A percentile compares a stretch with the other conserved stretches of the same genome.
Conservation (phyloP, 2,888 invertebrate genomes). For the Megamerina dolium region DNA sequence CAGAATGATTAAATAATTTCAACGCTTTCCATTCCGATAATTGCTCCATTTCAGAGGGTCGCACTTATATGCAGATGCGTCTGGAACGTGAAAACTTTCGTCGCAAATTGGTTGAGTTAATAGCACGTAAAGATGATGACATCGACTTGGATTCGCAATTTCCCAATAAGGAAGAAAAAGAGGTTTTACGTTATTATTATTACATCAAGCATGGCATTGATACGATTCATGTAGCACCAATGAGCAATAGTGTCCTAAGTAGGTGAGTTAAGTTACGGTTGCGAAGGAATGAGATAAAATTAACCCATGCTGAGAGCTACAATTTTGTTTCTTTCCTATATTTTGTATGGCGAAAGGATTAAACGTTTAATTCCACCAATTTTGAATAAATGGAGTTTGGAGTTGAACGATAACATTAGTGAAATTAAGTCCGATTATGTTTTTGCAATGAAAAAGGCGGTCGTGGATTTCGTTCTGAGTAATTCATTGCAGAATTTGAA, state of each 20-base stretch:
- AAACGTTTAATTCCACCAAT: slow-evolving; percentile 59
- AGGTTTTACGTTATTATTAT: slow-evolving; percentile 77
- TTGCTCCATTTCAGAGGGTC: slow-evolving; percentile 50
- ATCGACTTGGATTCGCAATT: slow-evolving; percentile 42
- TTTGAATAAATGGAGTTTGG: slow-evolving; percentile 58
- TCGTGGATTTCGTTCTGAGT: slow-evolving; percentile 84
- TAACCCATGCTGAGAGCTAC: too few relatives aligned
- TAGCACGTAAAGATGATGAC: slow-evolving; percentile 54
- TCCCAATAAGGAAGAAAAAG: slow-evolving; percentile 61
- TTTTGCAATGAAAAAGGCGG: slow-evolving; percentile 82
- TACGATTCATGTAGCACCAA: slow-evolving; percentile 79
- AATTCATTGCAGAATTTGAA: slow-evolving; percentile 55
- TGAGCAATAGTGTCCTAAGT: slow-evolving; percentile 67
- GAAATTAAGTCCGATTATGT: slow-evolving; percentile 83
- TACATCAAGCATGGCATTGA: slow-evolving; percentile 87
- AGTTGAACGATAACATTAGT: slow-evolving; percentile 58
- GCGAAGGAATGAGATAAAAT: neutral
- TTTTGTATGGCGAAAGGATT: slow-evolving; percentile 55
- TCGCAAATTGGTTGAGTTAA: slow-evolving; percentile 67
- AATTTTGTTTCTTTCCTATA: neutral
- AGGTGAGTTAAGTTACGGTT: slow-evolving; percentile 47
- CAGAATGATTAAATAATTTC: too few relatives aligned
- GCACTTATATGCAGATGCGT: slow-evolving; percentile 63
- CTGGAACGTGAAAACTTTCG: slow-evolving; percentile 78
- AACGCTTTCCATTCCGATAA: neutral